Percentiles rank a stretch among this genome's conserved stretches.
These are phyloP conservation scores for Colletes latitarsis DNA, from an alignment of 1,140 invertebrate genomes.

Conservation along the genomic window DNA sequence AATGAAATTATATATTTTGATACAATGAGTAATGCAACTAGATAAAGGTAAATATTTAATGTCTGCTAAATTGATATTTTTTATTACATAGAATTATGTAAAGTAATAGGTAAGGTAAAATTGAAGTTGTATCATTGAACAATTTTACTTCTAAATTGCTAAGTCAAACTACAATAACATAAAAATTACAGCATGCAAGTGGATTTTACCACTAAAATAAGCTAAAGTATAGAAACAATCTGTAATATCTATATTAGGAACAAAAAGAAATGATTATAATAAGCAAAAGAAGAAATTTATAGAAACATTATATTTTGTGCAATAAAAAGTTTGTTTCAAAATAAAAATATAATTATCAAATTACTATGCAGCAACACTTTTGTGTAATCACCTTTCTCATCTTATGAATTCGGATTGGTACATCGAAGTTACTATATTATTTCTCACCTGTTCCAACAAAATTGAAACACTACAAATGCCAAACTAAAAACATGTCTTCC, in stretches of 20 bases:
- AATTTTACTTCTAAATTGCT: neutral
- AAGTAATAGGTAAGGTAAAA: neutral
- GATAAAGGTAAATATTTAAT: neutral
- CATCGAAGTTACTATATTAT: neutral
- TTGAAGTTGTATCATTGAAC: neutral
- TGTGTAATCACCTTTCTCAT: neutral
- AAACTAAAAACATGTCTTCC: slow-evolving; percentile 27
- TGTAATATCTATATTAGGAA: too few relatives aligned
- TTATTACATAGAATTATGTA: neutral
- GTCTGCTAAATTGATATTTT: neutral
- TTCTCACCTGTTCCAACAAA: slow-evolving; percentile 55
- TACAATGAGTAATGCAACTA: neutral
- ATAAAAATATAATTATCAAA: neutral
- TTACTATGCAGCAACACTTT: neutral
- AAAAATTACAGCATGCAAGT: neutral
- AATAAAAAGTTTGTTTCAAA: neutral
- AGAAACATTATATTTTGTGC: neutral
- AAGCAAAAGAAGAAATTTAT: neutral
- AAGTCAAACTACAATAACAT: neutral
- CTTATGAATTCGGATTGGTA: neutral
- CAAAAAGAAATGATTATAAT: neutral
- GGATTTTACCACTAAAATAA: too few relatives aligned
- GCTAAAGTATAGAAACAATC: too few relatives aligned
- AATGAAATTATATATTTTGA: neutral
- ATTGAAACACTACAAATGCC: slow-evolving; percentile 21